Conservation (phyloP, 2,888 invertebrate genomes). For the Meiosimyza decipiens region DNA sequence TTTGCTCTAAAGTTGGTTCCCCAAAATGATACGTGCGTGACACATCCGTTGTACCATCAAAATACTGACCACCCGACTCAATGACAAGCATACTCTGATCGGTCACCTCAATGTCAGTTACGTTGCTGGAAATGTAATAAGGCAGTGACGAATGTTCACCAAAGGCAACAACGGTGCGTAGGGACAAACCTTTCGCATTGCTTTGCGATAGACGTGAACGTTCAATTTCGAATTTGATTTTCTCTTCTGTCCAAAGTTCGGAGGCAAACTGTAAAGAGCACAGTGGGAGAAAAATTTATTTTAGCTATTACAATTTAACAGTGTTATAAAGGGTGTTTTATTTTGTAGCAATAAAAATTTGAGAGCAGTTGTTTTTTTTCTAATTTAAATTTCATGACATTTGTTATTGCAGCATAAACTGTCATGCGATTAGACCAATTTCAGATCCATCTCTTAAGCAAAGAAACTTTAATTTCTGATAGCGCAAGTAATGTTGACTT, state of each 20-base stretch:
- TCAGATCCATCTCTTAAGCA: too few relatives aligned
- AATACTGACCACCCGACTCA: conserved; percentile 96
- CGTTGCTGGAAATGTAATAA: conserved; percentile 79
- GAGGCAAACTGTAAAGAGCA: conserved; percentile 60
- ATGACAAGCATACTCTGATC: conserved; percentile 85
- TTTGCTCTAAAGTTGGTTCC: conserved; percentile 76
- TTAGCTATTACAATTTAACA: neutral
- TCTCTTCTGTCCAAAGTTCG: conserved; percentile 76
- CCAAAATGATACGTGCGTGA: conserved; percentile 92
- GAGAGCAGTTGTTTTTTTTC: neutral
- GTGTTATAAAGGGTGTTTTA: neutral
- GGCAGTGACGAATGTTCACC: conserved; percentile 90
- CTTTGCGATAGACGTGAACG: conserved; percentile 80
- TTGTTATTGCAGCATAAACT: neutral
- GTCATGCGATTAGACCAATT: too few relatives aligned
- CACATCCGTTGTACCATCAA: conserved; percentile 92
- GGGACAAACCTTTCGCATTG: conserved; percentile 79
- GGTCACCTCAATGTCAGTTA: conserved; percentile 77
- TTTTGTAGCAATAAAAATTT: conserved; percentile 6
- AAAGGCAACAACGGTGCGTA: conserved; percentile 88
- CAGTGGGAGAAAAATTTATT: neutral
- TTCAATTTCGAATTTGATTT: conserved; percentile 77
- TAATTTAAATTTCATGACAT: neutral
- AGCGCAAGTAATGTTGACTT: too few relatives aligned
- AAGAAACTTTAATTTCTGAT: too few relatives aligned